phyloP scores from a whole-genome alignment of 2,113 vertebrate genomes.

The Misgurnus anguillicaudatus region DNA sequence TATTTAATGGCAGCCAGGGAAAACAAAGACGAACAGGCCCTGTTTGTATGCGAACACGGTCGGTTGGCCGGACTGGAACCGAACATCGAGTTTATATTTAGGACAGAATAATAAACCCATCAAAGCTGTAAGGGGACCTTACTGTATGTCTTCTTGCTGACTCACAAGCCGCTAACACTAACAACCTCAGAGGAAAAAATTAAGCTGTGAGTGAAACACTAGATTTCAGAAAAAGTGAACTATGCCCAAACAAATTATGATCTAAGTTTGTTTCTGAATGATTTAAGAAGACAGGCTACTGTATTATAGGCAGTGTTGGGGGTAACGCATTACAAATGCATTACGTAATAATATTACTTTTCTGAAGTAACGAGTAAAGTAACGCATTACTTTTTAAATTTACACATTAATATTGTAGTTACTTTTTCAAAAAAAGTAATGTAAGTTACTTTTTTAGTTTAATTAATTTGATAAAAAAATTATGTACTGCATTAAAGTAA shows the following conservation, averaged over 20 bases:
- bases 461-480: no score
- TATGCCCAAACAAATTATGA: not conserved
- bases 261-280: no score
- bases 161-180: not conserved
- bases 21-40: slow-evolving; percentile 59
- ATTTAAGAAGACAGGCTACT: no score
- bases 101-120: slow-evolving; percentile 57
- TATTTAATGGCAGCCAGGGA: slow-evolving; percentile 56
- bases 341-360: no score
- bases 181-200: not conserved
- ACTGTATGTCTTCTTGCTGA: slow-evolving; percentile 35
- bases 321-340: no score
- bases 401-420: no score
- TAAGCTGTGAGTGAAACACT: not conserved
- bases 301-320: no score
- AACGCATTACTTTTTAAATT: no score
- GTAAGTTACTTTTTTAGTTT: no score
- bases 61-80: slow-evolving; percentile 29
- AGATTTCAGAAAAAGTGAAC: not conserved
- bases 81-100: slow-evolving; percentile 51
- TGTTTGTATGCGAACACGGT: slow-evolving; percentile 59
- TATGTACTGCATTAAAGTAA: no score
- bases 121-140: slow-evolving; percentile 48
- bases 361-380: no score
- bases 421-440: no score